A percentile compares a stretch with the other conserved stretches of the same genome.
These are phyloP conservation scores for Catostylus mosaicus DNA, from an alignment of 30 jellyfish, hydroid and myxozoan species.

Conservation along the genomic window DNA sequence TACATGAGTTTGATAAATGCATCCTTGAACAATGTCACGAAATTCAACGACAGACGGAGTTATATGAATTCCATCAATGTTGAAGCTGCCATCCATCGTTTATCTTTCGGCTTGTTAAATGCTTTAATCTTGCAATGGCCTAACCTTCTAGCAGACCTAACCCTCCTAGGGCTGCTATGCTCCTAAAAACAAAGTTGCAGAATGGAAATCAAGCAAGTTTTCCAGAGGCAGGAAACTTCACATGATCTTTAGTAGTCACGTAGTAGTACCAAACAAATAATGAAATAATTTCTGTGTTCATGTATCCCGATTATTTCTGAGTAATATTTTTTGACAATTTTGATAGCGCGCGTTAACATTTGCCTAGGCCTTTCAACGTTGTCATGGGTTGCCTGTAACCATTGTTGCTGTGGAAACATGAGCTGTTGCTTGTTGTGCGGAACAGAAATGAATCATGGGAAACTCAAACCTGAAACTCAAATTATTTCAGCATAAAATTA, in stretches of 20 bases:
- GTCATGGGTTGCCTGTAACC: neutral
- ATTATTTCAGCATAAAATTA: too few species aligned
- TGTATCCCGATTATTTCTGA: too few species aligned
- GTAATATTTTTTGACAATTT: neutral
- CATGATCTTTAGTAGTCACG: neutral
- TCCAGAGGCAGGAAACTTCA: neutral
- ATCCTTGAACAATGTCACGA: conserved; percentile 74
- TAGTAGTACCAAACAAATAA: neutral
- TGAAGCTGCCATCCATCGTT: neutral
- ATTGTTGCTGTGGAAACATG: neutral
- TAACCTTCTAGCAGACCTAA: neutral
- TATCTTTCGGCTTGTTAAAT: neutral
- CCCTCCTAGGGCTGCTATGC: neutral
- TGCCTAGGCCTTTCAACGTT: neutral
- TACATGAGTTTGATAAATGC: conserved; percentile 82
- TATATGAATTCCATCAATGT: conserved; percentile 61
- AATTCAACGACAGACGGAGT: conserved; percentile 87
- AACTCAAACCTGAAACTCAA: too few species aligned
- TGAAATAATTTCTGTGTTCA: neutral
- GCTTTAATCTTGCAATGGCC: neutral
- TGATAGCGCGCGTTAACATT: neutral
- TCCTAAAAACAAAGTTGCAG: neutral
- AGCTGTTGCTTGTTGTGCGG: too few species aligned
- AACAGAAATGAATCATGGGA: too few species aligned
- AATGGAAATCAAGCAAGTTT: neutral